phyloP scores from a whole-genome alignment of 2,888 invertebrate genomes.

The Scrobipalpa atriplicella region DNA sequence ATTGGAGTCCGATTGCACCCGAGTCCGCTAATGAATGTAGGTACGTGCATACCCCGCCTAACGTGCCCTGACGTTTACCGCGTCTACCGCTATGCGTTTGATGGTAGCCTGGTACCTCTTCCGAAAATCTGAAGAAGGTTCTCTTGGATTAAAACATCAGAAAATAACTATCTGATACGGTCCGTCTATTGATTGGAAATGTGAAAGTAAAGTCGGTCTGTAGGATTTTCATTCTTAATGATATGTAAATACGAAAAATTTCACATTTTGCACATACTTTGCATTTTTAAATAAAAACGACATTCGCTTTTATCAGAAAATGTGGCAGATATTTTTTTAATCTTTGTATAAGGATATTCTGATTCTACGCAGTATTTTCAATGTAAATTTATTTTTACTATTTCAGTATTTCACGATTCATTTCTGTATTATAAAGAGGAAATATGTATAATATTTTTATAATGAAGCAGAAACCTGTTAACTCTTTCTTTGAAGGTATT shows the following conservation, averaged over 20 bases:
- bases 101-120: neutral
- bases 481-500: too few relatives aligned
- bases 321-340: neutral
- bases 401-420: too few relatives aligned
- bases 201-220: neutral
- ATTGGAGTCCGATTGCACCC: conserved; percentile 71
- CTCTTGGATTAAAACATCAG: too few relatives aligned
- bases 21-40: conserved; percentile 63
- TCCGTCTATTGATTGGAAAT: neutral
- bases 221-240: conserved; percentile 10
- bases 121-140: too few relatives aligned
- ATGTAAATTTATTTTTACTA: neutral
- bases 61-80: conserved; percentile 35
- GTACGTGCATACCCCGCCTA: conserved; percentile 54
- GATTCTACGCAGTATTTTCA: neutral
- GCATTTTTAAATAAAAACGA: conserved; percentile 5
- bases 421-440: too few relatives aligned
- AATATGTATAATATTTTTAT: too few relatives aligned
- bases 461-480: too few relatives aligned
- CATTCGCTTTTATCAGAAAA: neutral
- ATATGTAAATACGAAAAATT: conserved; percentile 6
- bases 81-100: conserved; percentile 18
- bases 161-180: neutral
- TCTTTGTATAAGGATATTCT: neutral
- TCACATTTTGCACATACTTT: neutral